Evolutionary conservation across 2,888 invertebrate genomes (phyloP).

Genomic region (Hydrotaea cyrtoneurina): DNA sequence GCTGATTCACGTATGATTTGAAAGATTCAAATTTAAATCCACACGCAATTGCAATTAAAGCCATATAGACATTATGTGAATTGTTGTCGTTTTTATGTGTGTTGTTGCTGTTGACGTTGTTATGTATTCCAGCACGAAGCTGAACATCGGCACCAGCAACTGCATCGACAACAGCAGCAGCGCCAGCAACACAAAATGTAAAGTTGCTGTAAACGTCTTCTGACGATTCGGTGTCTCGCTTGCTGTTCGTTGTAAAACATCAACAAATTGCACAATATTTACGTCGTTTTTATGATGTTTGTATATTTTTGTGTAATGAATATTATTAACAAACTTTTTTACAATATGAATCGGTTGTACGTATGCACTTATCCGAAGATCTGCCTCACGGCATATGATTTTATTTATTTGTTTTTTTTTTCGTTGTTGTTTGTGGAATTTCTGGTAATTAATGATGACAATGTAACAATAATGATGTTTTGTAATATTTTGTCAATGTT

Average conservation of each 20-base stretch:
- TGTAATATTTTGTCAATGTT: background rate
- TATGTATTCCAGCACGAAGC: conserved; percentile 30
- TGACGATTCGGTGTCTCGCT: background rate
- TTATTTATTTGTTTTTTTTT: background rate
- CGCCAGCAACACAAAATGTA: background rate
- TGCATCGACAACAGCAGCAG: background rate
- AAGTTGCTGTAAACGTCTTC: conserved; percentile 19
- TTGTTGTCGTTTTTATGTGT: conserved; percentile 13
- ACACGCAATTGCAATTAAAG: conserved; percentile 62
- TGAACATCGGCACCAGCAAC: background rate
- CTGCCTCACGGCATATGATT: background rate
- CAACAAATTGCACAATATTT: conserved; percentile 50
- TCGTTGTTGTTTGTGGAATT: background rate
- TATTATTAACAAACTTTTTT: conserved; percentile 23
- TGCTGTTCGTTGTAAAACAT: conserved; percentile 40
- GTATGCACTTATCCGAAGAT: background rate
- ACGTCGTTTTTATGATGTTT: background rate
- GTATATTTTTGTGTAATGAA: conserved; percentile 19
- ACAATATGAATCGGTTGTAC: background rate
- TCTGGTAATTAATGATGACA: conserved; percentile 9
- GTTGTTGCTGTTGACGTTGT: conserved; percentile 16
- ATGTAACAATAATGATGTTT: background rate
- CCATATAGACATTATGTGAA: conserved; percentile 50
- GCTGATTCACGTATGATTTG: conserved; percentile 32
- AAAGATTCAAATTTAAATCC: conserved; percentile 45